These are phyloP conservation scores for Corvus cornix DNA, from an alignment of 2,113 vertebrate genomes.

Conservation along the genomic window DNA sequence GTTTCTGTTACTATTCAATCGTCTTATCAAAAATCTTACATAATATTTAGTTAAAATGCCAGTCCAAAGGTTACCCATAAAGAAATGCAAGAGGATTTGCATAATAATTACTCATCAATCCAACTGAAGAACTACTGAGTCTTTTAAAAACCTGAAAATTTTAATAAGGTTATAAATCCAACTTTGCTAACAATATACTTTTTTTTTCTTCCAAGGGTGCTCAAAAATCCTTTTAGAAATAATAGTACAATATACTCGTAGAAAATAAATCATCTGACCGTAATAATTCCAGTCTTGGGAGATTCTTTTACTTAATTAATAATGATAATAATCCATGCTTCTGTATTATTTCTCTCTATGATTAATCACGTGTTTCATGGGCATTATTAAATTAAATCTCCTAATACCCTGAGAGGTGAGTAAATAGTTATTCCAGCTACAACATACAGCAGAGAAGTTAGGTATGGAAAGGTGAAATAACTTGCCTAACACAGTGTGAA, in stretches of 20 bases:
- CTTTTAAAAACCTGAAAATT: background rate
- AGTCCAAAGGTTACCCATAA: slow-evolving; percentile 31
- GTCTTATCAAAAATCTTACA: slow-evolving; percentile 20
- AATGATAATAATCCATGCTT: background rate
- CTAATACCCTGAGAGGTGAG: background rate
- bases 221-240: background rate
- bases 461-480: background rate
- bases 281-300: background rate
- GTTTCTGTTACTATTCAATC: background rate
- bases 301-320: slow-evolving; percentile 33
- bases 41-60: slow-evolving; percentile 14
- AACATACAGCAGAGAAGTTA: background rate
- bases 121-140: background rate
- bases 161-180: background rate
- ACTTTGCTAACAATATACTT: background rate
- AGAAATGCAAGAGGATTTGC: slow-evolving; percentile 6
- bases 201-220: background rate
- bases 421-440: slow-evolving; percentile 3
- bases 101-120: slow-evolving; percentile 30
- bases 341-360: background rate
- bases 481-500: background rate
- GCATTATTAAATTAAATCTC: background rate
- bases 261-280: background rate
- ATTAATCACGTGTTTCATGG: slow-evolving; percentile 8
- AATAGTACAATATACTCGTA: background rate